Percentiles rank a stretch among this genome's conserved stretches.
Evolutionary conservation across 1,140 invertebrate genomes (phyloP).

Genomic region (Pseudomyrmex pallidus): DNA sequence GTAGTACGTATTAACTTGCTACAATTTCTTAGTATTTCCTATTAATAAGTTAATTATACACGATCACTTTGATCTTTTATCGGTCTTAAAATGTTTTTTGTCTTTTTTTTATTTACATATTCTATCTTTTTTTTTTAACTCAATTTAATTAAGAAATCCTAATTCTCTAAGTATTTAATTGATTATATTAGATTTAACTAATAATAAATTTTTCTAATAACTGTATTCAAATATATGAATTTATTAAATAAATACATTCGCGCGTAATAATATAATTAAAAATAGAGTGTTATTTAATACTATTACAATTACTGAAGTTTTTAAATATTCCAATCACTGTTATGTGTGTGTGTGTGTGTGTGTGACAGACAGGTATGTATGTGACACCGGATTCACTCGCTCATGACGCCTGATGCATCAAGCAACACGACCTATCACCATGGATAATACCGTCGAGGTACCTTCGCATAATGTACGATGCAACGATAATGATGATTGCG

Average conservation of each 20-base stretch:
- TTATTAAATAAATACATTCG: background rate
- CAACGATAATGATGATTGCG: slow-evolving; percentile 76
- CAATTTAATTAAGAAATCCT: too few species aligned
- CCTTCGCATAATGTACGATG: slow-evolving; percentile 73
- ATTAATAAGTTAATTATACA: too few species aligned
- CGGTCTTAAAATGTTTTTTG: too few species aligned
- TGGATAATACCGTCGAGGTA: slow-evolving; percentile 68
- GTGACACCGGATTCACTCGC: slow-evolving; percentile 30
- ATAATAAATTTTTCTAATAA: background rate
- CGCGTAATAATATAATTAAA: background rate
- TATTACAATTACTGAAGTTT: slow-evolving; percentile 9
- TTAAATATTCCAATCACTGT: background rate
- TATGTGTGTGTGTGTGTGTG: too few species aligned
- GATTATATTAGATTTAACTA: too few species aligned
- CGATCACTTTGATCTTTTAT: too few species aligned
- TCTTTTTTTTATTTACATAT: too few species aligned
- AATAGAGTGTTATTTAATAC: background rate
- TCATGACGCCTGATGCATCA: slow-evolving; percentile 50
- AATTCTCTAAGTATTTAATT: too few species aligned
- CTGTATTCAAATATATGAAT: background rate
- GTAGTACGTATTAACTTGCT: too few species aligned
- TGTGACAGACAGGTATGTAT: slow-evolving; percentile 28
- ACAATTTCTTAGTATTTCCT: too few species aligned
- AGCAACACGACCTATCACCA: slow-evolving; percentile 68
- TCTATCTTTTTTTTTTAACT: too few species aligned